phyloP scores from a whole-genome alignment of 2,888 invertebrate species.

The Euzophera pinguis region DNA sequence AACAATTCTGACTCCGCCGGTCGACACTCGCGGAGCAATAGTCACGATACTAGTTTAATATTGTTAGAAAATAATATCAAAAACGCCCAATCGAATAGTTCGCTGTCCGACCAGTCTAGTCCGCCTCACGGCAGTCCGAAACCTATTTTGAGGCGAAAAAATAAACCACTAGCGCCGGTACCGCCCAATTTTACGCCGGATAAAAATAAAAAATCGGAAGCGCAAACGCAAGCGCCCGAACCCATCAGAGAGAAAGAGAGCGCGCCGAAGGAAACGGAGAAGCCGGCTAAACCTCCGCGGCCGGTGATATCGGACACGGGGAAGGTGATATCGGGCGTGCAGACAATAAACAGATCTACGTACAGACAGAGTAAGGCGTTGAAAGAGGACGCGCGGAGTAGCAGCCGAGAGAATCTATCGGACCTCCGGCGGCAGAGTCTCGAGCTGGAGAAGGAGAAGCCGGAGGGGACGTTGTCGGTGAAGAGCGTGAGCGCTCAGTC shows the following conservation, averaged over 20 bases:
- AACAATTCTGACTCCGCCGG: constrained; percentile 38
- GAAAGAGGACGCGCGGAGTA: constrained; percentile 60
- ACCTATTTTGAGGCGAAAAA: constrained; percentile 84
- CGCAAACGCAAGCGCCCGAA: constrained; percentile 36
- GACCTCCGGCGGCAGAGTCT: constrained; percentile 76
- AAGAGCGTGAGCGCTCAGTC: constrained; percentile 67
- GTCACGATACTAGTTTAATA: constrained; percentile 80
- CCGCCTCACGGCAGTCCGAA: constrained; percentile 88
- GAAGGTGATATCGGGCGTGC: constrained; percentile 73
- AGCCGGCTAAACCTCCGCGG: constrained; percentile 83
- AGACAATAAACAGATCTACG: constrained; percentile 81
- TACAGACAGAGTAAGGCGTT: constrained; percentile 75
- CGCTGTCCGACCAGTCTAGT: constrained; percentile 83
- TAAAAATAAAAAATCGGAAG: constrained; percentile 55
- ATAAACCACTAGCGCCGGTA: constrained; percentile 86
- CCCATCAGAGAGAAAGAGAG: constrained; percentile 29
- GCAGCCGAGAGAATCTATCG: constrained; percentile 63
- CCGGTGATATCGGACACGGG: constrained; percentile 75
- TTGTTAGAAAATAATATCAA: constrained; percentile 72
- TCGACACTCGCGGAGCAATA: constrained; percentile 78
- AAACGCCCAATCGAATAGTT: constrained; percentile 84
- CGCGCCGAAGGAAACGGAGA: constrained; percentile 56
- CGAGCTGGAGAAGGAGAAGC: constrained; percentile 75
- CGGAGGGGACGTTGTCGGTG: constrained; percentile 56
- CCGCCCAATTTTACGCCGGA: constrained; percentile 82